phyloP scores from a whole-genome alignment of 2,113 vertebrate species.

The Melanocharis versteri region DNA sequence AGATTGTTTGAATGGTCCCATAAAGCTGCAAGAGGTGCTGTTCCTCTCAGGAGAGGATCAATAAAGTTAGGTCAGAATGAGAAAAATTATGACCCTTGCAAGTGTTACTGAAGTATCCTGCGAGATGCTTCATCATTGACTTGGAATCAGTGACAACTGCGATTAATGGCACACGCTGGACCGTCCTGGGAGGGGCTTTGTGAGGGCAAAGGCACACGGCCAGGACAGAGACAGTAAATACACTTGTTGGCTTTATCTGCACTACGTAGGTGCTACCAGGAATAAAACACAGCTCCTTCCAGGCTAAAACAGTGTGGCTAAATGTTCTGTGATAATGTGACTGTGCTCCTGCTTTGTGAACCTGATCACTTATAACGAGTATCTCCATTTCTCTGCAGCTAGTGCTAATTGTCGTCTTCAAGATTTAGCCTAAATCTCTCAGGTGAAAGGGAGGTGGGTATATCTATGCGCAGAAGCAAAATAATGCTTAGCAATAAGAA shows the following conservation, averaged over 20 bases:
- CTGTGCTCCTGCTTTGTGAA: not conserved
- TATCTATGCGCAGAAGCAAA: not conserved
- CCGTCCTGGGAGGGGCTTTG: not conserved
- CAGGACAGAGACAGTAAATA: not conserved
- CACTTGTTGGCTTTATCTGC: not conserved
- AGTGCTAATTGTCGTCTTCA: not conserved
- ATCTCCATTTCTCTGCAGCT: not conserved
- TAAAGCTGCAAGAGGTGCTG: not conserved
- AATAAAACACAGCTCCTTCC: not conserved
- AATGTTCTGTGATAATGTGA: not conserved
- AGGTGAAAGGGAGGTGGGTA: not conserved
- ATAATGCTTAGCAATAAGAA: not conserved
- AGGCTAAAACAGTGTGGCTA: no score
- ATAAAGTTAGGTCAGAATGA: not conserved
- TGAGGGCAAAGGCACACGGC: not conserved
- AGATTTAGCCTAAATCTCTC: not conserved
- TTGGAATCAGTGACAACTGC: not conserved
- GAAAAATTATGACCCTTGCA: not conserved
- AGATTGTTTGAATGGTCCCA: not conserved
- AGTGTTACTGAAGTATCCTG: not conserved
- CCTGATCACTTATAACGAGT: not conserved
- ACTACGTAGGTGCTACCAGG: not conserved
- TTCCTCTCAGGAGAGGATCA: conserved; percentile 20
- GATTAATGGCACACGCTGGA: not conserved
- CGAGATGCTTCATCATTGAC: not conserved